Evolutionary conservation across 2,797 vertebrate genomes (phyloP).

Genomic region (Lithobates pipiens): DNA sequence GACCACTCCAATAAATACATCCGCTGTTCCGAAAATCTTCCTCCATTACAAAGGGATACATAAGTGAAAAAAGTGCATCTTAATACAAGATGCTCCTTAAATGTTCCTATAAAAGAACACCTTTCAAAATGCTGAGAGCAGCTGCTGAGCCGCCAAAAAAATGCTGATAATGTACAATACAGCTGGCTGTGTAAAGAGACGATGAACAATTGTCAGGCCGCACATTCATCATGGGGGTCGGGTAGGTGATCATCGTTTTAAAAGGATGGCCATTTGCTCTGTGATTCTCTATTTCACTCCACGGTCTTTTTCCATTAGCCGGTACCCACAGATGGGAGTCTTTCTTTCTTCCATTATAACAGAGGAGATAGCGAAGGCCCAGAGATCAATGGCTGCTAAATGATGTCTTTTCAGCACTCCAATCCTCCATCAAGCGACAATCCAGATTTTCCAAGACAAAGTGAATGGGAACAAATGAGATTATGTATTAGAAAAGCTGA

Average conservation of each 20-base stretch:
- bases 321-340: background rate
- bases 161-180: background rate
- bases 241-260: conserved; percentile 32
- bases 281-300: conserved; percentile 34
- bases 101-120: background rate
- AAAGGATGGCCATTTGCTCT: background rate
- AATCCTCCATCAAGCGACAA: conserved; percentile 19
- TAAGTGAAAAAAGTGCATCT: background rate
- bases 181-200: background rate
- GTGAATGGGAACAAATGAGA: conserved; percentile 34
- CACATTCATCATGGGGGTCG: conserved; percentile 6
- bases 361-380: background rate
- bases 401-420: conserved; percentile 43
- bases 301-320: conserved; percentile 33
- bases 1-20: no score
- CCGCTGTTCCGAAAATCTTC: background rate
- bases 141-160: background rate
- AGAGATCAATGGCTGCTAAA: conserved; percentile 49
- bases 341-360: conserved; percentile 24
- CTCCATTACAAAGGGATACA: background rate
- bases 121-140: background rate
- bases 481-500: conserved; percentile 9
- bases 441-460: conserved; percentile 19
- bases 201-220: background rate
- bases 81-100: background rate